Base-by-base conservation (phyloP, 2,113 vertebrate genomes). In the Phocoena sinus region DNA sequence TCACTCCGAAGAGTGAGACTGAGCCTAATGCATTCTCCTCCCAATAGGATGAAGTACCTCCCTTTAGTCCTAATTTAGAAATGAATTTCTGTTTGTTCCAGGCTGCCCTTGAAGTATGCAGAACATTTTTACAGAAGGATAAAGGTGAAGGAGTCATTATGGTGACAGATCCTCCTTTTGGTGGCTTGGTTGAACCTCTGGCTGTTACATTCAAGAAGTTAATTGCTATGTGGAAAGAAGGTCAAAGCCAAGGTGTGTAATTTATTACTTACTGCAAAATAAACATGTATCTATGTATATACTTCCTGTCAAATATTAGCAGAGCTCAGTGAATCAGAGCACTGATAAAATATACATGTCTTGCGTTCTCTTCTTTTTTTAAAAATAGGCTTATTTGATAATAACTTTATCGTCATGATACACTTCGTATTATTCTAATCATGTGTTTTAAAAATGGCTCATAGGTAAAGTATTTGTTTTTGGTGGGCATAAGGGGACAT, bases 131-230 rank as follows among this genome's bases (percentile, higher is more conserved):
- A 94, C 47, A 31, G 63, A 98, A 99, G 97, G 96, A 98, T 6
- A 97, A 96, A 1, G 99, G 98, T 31, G 97, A 98, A 96, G 99
- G 98, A 92, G 98, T 99, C 85, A 98, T 99, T 96, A 98, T 99
- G 99, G 99, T 99, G 96, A 98, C 99, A 0, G 99, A 99, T 98
- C 99, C 99, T 31, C 99, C 99, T 0, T 99, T 99, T 92, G 99
- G 99, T 20, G 99, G 99, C 70, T 98, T 99, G 97, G 99, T 99
- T 88, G 99, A 99, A 98, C 99, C 99, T n/a, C 97, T 99, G 95
- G 99, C 99, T 96, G 98, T 98, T 95, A 99, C 99, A 86, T 99
- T 99, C 98, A 99, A 98, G 93, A 98, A 98, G 94, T 98, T 99
- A 91, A 99, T 98, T 50, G 97, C 98, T 70, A 98, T 98, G 31